Evolutionary conservation across 2,797 vertebrate genomes (phyloP).

Genomic region (Liparis tanakae): DNA sequence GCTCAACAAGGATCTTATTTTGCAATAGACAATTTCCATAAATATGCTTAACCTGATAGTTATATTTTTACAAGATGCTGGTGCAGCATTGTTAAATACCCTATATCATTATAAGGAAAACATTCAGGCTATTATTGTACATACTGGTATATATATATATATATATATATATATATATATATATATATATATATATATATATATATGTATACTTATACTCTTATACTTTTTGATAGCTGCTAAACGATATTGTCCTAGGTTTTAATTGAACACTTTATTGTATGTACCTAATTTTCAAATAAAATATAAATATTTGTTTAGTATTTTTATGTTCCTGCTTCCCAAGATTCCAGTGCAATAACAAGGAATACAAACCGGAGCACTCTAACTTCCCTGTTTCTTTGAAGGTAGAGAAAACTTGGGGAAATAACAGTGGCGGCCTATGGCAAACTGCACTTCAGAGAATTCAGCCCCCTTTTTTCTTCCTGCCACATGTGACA

Average conservation of each 20-base stretch:
- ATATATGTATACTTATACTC: not conserved
- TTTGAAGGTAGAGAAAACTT: conserved; percentile 82
- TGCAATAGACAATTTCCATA: conserved; percentile 7
- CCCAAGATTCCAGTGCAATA: conserved; percentile 37
- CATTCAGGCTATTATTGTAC: not conserved
- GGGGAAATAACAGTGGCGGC: conserved; percentile 74
- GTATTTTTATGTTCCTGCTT: not conserved
- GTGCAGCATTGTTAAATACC: not conserved
- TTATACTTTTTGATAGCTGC: not conserved
- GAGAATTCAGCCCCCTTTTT: conserved; percentile 62
- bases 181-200: too few species aligned
- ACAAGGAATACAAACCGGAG: conserved; percentile 41
- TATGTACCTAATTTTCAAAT: conserved; percentile 15
- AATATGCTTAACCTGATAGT: conserved; percentile 1
- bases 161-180: too few species aligned
- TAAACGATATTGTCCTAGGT: not conserved
- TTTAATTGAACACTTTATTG: conserved; percentile 15
- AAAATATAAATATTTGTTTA: conserved; percentile 32
- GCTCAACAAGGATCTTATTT: conserved; percentile 7
- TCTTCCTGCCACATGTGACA: conserved; percentile 78
- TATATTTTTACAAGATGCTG: not conserved
- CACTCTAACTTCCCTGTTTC: conserved; percentile 56
- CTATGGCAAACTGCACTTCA: conserved; percentile 79
- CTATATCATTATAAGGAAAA: not conserved
- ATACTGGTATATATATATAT: too few species aligned